Evolutionary conservation across 1,140 invertebrate species (phyloP).

Genomic region (Chionoecetes opilio): DNA sequence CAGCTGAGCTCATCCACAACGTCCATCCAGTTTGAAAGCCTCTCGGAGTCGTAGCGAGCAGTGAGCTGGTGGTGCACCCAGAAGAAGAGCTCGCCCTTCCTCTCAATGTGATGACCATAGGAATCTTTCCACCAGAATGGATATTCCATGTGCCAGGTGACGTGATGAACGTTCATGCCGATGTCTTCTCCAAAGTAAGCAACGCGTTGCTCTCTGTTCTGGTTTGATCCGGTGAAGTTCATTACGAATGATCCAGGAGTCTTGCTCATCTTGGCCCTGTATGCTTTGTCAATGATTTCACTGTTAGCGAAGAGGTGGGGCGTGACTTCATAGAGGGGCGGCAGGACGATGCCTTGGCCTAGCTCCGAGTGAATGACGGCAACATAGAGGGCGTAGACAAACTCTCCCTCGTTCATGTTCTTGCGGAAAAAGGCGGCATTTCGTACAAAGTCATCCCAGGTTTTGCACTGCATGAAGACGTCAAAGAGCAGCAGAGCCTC

Average conservation of each 20-base stretch:
- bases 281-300: conserved; percentile 82
- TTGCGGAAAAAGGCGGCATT: conserved; percentile 73
- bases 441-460: conserved; percentile 39
- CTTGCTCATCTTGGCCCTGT: conserved; percentile 83
- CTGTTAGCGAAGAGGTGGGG: conserved; percentile 85
- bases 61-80: conserved; percentile 86
- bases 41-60: conserved; percentile 85
- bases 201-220: conserved; percentile 84
- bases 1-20: conserved; percentile 84
- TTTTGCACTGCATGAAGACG: conserved; percentile 71
- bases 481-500: conserved; percentile 78
- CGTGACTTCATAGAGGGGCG: conserved; percentile 88
- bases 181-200: conserved; percentile 88
- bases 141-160: conserved; percentile 85
- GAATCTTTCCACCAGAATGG: conserved; percentile 85
- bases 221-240: conserved; percentile 79
- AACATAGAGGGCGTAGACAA: conserved; percentile 71
- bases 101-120: conserved; percentile 76
- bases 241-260: conserved; percentile 81
- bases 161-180: conserved; percentile 89
- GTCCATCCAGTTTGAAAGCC: conserved; percentile 84
- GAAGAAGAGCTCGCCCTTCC: conserved; percentile 84
- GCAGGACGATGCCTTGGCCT: conserved; percentile 83
- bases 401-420: conserved; percentile 71
- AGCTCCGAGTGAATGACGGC: conserved; percentile 70